Evolutionary conservation across 2,888 invertebrate species (phyloP), one percentile per base, ranked within the genome.

Genomic region (Endomychus coccineus): DNA sequence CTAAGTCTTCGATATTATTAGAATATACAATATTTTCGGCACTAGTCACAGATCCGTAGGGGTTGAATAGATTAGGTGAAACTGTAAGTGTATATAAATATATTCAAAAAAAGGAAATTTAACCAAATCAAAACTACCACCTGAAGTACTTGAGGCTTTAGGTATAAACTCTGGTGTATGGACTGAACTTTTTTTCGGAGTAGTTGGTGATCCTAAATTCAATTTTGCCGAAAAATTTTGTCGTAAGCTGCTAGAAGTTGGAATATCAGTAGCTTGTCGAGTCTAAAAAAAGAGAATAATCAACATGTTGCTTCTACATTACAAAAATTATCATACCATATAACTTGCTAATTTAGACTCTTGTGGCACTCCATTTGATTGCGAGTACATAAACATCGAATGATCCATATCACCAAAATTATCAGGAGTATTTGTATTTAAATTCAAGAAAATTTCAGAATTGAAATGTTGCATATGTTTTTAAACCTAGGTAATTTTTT

Each of bases 271-370:
- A 40, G 45, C 55, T 49, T 58, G 60, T 24, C 57, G 55, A 45
- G 55, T 58, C 57, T 59, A 45, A 27, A 50, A 25, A 24, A 16
- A 13, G 9, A 11, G 14, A n/a, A n/a, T n/a, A n/a, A n/a, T 5
- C 14, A 19, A 19, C 6, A n/a, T 19, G 6, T 19, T n/a, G 6
- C 6, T 19, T 19, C 21, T 7, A 7, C 21, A 9, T 13, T 6
- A 11, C 42, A 47, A 45, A 44, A 17, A 28, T 31, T 34, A n/a
- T 41, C 63, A 66, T 68, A 86, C 86, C 85, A 86, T 85, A 62
- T 87, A 87, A 43, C 84, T 85, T 41, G 82, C 84, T 61, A 87
- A 70, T 68, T 87, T 87, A 42, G 86, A 87, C 68, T 87, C 86
- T 65, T 85, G 80, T 29, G 86, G 86, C 55, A 86, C 75, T 56